Evolutionary conservation across 2,797 vertebrate species (phyloP).

Genomic region (Sebastes cheni): DNA sequence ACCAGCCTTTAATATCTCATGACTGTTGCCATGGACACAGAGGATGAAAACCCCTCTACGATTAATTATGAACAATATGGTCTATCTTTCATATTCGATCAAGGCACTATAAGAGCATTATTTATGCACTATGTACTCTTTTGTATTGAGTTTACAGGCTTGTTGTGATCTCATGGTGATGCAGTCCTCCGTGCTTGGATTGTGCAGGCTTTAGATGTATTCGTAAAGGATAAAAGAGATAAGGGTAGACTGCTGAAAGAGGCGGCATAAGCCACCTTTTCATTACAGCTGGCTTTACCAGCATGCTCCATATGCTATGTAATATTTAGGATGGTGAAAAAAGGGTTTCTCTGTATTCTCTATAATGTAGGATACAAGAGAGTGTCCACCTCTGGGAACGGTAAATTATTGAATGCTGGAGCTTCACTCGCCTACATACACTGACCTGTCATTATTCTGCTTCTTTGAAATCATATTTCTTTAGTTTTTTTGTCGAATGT

Average conservation of each 20-base stretch:
- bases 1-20: constrained; percentile 25
- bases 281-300: constrained; percentile 9
- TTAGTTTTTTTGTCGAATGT: too few relatives aligned
- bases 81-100: neutral
- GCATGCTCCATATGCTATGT: neutral
- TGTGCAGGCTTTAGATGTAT: constrained; percentile 27
- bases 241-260: neutral
- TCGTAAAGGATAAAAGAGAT: constrained; percentile 34
- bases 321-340: neutral
- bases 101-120: neutral
- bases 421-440: neutral
- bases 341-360: neutral
- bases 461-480: too few relatives aligned
- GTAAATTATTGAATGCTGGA: constrained; percentile 30
- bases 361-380: neutral
- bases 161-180: constrained; percentile 1
- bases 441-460: neutral
- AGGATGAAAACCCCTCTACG: constrained; percentile 36
- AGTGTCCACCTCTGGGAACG: constrained; percentile 6
- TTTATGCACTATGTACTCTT: neutral
- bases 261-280: neutral
- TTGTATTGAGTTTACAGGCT: neutral
- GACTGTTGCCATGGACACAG: constrained; percentile 68
- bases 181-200: neutral
- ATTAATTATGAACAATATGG: constrained; percentile 48